Evolutionary conservation across 2,113 vertebrate species (phyloP).

Genomic region (Lagenorhynchus albirostris): DNA sequence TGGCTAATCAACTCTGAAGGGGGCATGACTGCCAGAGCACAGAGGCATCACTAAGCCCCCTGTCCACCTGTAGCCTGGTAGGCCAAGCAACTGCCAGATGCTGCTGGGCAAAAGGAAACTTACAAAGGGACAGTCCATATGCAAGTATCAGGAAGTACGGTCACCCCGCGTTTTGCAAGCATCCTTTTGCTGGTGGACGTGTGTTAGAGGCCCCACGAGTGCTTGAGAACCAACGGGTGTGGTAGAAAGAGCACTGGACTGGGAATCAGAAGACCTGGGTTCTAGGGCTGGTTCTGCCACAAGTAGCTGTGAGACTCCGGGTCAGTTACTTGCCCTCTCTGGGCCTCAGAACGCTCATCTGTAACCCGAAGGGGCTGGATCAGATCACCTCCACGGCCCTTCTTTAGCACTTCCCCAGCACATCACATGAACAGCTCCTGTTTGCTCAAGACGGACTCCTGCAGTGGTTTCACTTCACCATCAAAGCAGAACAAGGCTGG

Average conservation of each 20-base stretch:
- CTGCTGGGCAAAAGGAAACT: not conserved
- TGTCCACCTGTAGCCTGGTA: not conserved
- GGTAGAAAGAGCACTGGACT: not conserved
- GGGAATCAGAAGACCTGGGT: not conserved
- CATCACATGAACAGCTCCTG: not conserved
- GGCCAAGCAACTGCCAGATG: not conserved
- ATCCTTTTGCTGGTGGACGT: not conserved
- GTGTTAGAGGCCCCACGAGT: no score
- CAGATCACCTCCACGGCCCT: not conserved
- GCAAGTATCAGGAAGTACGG: not conserved
- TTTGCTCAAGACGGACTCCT: not conserved
- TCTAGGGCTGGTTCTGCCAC: not conserved
- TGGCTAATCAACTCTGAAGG: not conserved
- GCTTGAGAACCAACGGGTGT: accelerated
- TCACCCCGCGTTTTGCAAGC: not conserved
- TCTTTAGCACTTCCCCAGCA: not conserved
- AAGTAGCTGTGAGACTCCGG: not conserved
- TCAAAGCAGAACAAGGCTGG: not conserved
- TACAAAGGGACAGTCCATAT: not conserved
- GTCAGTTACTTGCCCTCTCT: not conserved
- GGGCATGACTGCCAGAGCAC: not conserved
- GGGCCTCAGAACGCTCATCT: not conserved
- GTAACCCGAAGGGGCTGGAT: not conserved
- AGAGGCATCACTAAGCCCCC: not conserved
- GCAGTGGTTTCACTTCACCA: not conserved